phyloP scores from a whole-genome alignment of 2,888 invertebrate species.

The Amiota mariae region DNA sequence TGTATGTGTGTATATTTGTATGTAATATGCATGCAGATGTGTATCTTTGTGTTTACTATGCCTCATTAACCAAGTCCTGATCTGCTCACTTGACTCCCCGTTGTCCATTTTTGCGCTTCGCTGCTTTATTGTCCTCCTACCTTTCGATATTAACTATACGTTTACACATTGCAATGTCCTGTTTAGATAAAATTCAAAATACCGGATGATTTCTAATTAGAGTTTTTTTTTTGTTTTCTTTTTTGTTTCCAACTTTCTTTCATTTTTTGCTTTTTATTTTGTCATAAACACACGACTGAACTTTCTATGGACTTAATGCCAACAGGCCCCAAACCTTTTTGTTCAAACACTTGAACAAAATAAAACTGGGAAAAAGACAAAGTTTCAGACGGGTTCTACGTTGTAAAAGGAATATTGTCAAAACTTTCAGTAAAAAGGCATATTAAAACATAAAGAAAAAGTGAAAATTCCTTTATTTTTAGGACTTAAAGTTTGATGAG shows the following conservation, averaged over 20 bases:
- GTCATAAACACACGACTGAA: too few relatives aligned
- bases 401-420: too few relatives aligned
- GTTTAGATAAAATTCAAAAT: conserved; percentile 60
- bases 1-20: too few relatives aligned
- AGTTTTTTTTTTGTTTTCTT: conserved; percentile 43
- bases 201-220: conserved; percentile 65
- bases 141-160: conserved; percentile 15
- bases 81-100: not conserved
- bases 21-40: too few relatives aligned
- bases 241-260: conserved; percentile 9
- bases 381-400: too few relatives aligned
- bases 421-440: too few relatives aligned
- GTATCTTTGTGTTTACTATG: not conserved
- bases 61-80: not conserved
- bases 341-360: conserved; percentile 29
- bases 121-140: not conserved
- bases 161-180: conserved; percentile 43
- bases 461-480: too few relatives aligned
- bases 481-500: not conserved
- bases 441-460: too few relatives aligned
- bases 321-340: too few relatives aligned
- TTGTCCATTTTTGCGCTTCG: conserved; percentile 13
- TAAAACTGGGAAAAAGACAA: not conserved
- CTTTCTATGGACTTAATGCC: too few relatives aligned
- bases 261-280: conserved; percentile 16